Percentiles rank a stretch among this genome's conserved stretches.
Conservation (phyloP, 2,113 vertebrate species). For the Fulica atra region DNA sequence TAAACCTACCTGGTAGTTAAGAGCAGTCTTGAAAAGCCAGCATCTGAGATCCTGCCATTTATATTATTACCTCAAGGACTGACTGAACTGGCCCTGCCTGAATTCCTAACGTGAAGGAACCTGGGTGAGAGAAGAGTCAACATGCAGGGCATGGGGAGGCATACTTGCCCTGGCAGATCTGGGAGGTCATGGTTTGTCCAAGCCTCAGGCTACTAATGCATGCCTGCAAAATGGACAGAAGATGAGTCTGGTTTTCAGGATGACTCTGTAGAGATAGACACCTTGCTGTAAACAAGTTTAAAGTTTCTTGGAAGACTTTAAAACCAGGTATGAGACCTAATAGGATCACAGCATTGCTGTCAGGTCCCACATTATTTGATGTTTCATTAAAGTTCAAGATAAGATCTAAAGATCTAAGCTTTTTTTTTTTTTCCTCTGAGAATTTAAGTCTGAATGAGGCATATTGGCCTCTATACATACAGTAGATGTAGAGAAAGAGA, state of each 20-base stretch:
- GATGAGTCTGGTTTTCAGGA: not conserved
- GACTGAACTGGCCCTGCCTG: constrained; percentile 14
- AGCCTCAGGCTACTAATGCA: not conserved
- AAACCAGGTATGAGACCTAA: not conserved
- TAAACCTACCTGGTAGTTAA: not conserved
- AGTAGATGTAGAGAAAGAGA: not conserved
- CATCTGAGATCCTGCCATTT: not conserved
- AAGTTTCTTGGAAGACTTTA: not conserved
- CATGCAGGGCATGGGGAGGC: not conserved
- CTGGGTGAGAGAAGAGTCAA: not conserved
- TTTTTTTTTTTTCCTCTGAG: not conserved
- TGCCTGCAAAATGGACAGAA: not conserved
- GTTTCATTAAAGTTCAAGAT: constrained; percentile 7
- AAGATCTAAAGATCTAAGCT: not conserved
- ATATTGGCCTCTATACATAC: not conserved
- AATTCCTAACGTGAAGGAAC: not conserved
- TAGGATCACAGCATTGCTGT: not conserved
- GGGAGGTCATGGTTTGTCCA: not conserved
- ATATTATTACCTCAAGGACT: not conserved
- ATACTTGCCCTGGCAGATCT: not conserved
- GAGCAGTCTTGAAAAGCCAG: not conserved
- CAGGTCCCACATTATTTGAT: not conserved
- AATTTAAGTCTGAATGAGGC: not conserved
- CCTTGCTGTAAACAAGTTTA: not conserved
- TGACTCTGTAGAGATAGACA: not conserved